Evolutionary conservation across 2,113 vertebrate species (phyloP), one percentile per base, ranked within the genome.

Genomic region (Seriola dumerili): DNA sequence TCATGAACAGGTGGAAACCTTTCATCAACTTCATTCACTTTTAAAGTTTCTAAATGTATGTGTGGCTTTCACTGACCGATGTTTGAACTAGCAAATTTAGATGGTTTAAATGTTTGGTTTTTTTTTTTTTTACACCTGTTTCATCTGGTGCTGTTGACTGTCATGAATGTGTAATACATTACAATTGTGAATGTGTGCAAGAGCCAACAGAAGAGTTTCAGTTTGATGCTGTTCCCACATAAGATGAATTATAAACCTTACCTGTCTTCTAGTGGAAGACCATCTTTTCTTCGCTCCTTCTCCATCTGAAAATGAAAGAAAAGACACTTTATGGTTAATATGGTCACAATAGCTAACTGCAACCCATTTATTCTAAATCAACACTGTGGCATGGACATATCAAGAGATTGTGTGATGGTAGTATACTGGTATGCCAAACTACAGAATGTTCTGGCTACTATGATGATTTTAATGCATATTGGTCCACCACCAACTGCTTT

Each of bases 261-360:
- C 98, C 97, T 96, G 89, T 97, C 96, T 75, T 99, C 96, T 78
- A 95, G 92, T 1, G 95, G 92, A 93, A 96, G 94, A 74, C 96
- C 96, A 38, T 97, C 97, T 88, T 96, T 89, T 85, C 95, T 95
- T 73, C 95, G 96, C 90, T 98, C 97, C 2, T 97, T 95, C 90
- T 97, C 97, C 89, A 96, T 94, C 98, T 99, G 85, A 91, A 91
- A 84, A 85, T 8, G 57, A 92, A 88, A 91, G 0, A 61, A 75
- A 46, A 61, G 10, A 40, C 6, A 70, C 0, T 16, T 81, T 9
- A 61, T 29, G 29, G 21, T 83, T 34, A 68, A 65, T 32, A 21
- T 16, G 3, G 7, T 55, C 16, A 25, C 25, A 69, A 36, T 1
- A 57, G 29, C 1, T 65, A 32, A 76, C 11, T 10, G 10, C 19